Conservation (phyloP, 2,113 vertebrate species). For the Drymodes brunneopygia region DNA sequence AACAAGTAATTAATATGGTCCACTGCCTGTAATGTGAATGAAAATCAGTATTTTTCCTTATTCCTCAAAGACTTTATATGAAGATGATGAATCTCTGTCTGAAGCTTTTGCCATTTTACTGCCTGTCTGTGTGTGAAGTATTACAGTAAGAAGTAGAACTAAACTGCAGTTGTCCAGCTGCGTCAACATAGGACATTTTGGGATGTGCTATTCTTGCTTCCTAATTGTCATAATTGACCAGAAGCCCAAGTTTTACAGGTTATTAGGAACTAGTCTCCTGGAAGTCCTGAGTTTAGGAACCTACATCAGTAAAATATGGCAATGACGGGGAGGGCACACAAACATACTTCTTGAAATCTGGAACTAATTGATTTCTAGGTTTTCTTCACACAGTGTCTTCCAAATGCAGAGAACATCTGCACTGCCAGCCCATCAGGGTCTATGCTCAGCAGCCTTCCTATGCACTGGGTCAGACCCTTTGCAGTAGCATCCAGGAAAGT, state of each 20-base stretch:
- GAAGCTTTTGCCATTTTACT: not conserved
- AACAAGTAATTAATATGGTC: not conserved
- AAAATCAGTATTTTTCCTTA: not conserved
- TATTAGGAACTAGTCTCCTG: not conserved
- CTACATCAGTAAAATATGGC: not conserved
- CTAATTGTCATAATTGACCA: not conserved
- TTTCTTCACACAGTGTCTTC: not conserved
- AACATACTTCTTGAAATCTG: not conserved
- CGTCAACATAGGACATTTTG: not conserved
- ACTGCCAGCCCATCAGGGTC: not conserved
- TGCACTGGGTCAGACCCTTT: not conserved
- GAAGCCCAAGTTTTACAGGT: not conserved
- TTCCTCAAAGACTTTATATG: not conserved
- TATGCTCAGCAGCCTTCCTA: not conserved
- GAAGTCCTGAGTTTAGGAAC: not conserved
- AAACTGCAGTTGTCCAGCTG: not conserved
- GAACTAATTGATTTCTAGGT: not conserved
- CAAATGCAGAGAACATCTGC: not conserved
- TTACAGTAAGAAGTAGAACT: not conserved
- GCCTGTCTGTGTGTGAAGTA: not conserved
- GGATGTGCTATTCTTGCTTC: not conserved
- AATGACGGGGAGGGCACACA: not conserved
- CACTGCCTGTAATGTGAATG: not conserved
- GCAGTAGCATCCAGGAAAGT: not conserved
- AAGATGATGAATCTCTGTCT: not conserved